A percentile compares a stretch with the other conserved stretches of the same genome.
Evolutionary conservation across 2,113 vertebrate species (phyloP).

Genomic region (human (Homo sapiens)): DNA sequence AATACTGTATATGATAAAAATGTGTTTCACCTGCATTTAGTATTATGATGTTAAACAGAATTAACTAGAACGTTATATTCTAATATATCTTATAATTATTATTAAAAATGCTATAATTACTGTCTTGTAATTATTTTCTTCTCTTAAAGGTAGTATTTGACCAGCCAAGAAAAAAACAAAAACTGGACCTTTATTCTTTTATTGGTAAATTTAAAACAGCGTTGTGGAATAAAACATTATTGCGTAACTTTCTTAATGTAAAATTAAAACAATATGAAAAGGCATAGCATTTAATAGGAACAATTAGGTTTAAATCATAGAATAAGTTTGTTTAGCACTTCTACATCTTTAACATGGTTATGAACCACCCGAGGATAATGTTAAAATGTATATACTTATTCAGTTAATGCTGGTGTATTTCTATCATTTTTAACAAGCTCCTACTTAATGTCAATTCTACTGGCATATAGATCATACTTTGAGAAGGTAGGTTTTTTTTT

Average conservation of each 20-base stretch:
- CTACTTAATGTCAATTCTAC: neutral
- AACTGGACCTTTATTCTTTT: neutral
- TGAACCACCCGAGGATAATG: neutral
- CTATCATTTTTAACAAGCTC: neutral
- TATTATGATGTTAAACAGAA: neutral
- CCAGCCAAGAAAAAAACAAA: neutral
- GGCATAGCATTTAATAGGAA: neutral
- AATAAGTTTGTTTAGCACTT: neutral
- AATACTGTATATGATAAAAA: neutral
- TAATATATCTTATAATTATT: neutral
- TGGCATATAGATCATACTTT: neutral
- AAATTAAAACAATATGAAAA: neutral
- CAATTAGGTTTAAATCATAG: neutral
- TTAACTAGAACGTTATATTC: neutral
- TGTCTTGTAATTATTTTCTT: neutral
- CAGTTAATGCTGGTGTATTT: neutral
- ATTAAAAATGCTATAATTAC: neutral
- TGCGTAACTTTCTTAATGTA: neutral
- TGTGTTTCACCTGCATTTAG: neutral
- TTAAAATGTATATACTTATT: neutral
- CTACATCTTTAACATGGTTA: neutral
- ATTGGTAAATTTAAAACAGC: neutral
- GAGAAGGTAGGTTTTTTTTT: neutral
- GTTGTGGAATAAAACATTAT: neutral
- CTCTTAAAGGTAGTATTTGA: neutral